A percentile compares a stretch with the other conserved stretches of the same genome.
Evolutionary conservation across 2,888 invertebrate genomes (phyloP).

Genomic region (Drosophila neotestacea): DNA sequence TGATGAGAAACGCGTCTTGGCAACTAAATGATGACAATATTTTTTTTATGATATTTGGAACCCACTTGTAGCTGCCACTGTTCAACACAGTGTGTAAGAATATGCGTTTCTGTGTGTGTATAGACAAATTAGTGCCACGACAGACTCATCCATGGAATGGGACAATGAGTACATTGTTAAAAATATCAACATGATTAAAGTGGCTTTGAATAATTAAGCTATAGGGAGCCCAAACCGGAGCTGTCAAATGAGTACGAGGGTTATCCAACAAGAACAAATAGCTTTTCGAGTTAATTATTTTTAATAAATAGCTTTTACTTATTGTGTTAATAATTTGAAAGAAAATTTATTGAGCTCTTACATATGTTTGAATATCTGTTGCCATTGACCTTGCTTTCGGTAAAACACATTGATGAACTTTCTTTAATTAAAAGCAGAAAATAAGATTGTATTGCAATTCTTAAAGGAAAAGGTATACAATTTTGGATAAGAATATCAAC

Average conservation of each 20-base stretch:
- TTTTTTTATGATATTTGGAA: conserved; percentile 33
- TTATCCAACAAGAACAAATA: conserved; percentile 27
- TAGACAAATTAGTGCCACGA: conserved; percentile 66
- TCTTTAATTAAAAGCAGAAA: too few relatives aligned
- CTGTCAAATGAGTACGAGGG: conserved; percentile 23
- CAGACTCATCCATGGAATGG: conserved; percentile 34
- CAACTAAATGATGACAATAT: conserved; percentile 51
- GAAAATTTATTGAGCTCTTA: neutral
- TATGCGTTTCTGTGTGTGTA: conserved; percentile 30
- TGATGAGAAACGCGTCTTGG: conserved; percentile 50
- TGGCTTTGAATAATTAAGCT: conserved; percentile 78
- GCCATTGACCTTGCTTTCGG: too few relatives aligned
- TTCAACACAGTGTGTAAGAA: conserved; percentile 17
- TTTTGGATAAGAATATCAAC: too few relatives aligned
- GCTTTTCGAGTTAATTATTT: conserved; percentile 21
- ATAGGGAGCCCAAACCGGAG: conserved; percentile 45
- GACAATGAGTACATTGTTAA: conserved; percentile 73
- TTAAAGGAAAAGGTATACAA: too few relatives aligned
- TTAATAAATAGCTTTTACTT: conserved; percentile 14
- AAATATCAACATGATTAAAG: conserved; percentile 76
- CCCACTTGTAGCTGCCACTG: conserved; percentile 61
- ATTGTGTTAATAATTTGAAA: conserved; percentile 6
- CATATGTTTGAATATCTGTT: too few relatives aligned
- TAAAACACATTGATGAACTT: too few relatives aligned
- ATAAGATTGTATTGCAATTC: neutral